These are phyloP conservation scores for Ophonus ardosiacus DNA, from an alignment of 2,888 invertebrate genomes.

Conservation along the genomic window DNA sequence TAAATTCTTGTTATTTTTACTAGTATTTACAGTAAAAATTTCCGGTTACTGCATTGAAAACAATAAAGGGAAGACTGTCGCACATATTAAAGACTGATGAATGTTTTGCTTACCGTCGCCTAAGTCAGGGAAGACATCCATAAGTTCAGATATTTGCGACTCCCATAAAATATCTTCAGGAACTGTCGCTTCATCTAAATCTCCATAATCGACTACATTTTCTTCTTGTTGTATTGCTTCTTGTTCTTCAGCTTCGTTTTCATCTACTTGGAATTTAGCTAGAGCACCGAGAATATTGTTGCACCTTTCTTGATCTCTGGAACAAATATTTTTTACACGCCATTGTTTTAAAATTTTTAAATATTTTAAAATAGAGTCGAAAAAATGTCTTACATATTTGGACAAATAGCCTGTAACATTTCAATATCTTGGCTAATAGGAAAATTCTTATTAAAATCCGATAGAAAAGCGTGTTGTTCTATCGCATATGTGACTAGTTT, in stretches of 20 bases:
- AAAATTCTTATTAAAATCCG: slow-evolving; percentile 73
- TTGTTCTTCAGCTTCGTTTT: slow-evolving; percentile 8
- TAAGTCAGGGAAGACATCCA: slow-evolving; percentile 85
- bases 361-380: too few relatives aligned
- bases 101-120: slow-evolving; percentile 81
- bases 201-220: not conserved
- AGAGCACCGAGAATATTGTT: slow-evolving; percentile 19
- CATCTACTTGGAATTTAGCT: slow-evolving; percentile 8
- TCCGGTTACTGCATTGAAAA: too few relatives aligned
- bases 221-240: not conserved
- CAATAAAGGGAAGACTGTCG: too few relatives aligned
- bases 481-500: slow-evolving; percentile 71
- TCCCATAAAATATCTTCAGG: slow-evolving; percentile 54
- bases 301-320: slow-evolving; percentile 41
- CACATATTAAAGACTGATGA: too few relatives aligned
- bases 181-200: slow-evolving; percentile 16
- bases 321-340: not conserved
- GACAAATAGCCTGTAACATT: slow-evolving; percentile 38
- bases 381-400: slow-evolving; percentile 47
- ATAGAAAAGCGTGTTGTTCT: slow-evolving; percentile 74
- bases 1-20: too few relatives aligned
- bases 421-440: slow-evolving; percentile 61
- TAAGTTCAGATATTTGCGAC: slow-evolving; percentile 73
- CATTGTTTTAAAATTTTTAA: not conserved
- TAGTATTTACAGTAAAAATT: too few relatives aligned